A percentile compares a stretch with the other conserved stretches of the same genome.
phyloP scores from a whole-genome alignment of 2,888 invertebrate species.

The Epirrhoe alternata region DNA sequence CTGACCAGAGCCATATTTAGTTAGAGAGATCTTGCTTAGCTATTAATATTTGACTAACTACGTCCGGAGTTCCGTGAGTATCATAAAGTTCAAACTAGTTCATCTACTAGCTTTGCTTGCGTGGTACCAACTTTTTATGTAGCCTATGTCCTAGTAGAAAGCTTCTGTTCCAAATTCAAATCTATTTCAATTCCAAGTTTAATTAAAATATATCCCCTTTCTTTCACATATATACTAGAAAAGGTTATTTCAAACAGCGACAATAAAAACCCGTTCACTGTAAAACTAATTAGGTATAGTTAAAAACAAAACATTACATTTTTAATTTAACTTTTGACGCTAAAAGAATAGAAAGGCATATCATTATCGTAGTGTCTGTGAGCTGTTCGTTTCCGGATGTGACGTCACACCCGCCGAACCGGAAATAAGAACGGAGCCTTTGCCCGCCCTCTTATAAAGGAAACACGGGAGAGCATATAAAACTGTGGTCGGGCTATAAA shows the following conservation, averaged over 20 bases:
- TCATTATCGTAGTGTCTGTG: conserved; percentile 44
- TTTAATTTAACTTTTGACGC: conserved; percentile 27
- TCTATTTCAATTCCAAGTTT: no score
- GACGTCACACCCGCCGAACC: conserved; percentile 64
- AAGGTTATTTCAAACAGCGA: background rate
- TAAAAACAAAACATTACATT: conserved; percentile 6
- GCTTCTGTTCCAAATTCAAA: no score
- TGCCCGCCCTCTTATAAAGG: conserved; percentile 72
- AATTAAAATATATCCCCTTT: no score
- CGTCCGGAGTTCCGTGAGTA: no score
- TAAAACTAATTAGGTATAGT: conserved; percentile 3
- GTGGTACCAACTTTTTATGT: no score
- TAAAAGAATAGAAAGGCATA: conserved; percentile 35
- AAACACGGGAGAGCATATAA: conserved; percentile 65
- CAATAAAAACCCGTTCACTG: background rate
- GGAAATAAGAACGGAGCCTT: conserved; percentile 71
- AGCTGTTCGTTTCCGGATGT: conserved; percentile 68
- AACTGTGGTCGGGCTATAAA: conserved; percentile 60
- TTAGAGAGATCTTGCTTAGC: conserved; percentile 20
- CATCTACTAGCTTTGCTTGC: no score
- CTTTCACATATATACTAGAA: no score
- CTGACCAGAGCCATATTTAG: conserved; percentile 17
- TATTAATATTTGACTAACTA: conserved; percentile 23
- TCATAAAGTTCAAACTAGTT: no score
- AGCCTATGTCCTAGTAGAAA: no score